These are phyloP conservation scores for Rapana venosa DNA, from an alignment of 2,888 invertebrate genomes.

Conservation along the genomic window DNA sequence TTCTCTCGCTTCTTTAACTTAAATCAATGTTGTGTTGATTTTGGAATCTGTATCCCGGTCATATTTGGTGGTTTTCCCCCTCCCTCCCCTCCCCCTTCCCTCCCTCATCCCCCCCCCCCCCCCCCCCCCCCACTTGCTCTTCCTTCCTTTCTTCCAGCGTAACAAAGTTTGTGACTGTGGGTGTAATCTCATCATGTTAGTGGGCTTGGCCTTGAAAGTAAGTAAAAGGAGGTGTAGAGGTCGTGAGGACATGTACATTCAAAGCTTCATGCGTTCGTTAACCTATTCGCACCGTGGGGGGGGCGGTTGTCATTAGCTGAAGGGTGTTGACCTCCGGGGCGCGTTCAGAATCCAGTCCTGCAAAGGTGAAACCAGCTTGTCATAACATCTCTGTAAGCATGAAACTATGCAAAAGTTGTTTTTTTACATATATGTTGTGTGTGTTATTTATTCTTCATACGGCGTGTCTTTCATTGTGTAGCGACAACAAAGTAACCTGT, in stretches of 20 bases:
- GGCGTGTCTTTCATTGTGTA: not conserved
- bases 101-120: too few species aligned
- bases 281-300: not conserved
- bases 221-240: not conserved
- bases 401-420: slow-evolving; percentile 15
- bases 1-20: not conserved
- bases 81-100: not conserved
- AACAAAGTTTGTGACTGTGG: not conserved
- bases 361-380: not conserved
- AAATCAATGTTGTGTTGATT: too few species aligned
- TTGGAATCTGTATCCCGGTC: slow-evolving; percentile 5
- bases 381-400: not conserved
- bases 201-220: not conserved
- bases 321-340: not conserved
- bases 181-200: slow-evolving; percentile 3
- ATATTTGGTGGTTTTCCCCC: not conserved
- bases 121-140: not conserved
- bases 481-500: not conserved
- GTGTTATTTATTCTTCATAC: slow-evolving; percentile 27
- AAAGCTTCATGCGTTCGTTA: not conserved
- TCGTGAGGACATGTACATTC: not conserved
- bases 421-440: not conserved
- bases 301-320: not conserved
- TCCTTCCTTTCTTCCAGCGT: not conserved
- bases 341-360: not conserved